Evolutionary conservation across 53 echinoderm and acorn worm genomes (phyloP), one percentile per base, ranked within the genome.

Genomic region (Arbacia lixula): DNA sequence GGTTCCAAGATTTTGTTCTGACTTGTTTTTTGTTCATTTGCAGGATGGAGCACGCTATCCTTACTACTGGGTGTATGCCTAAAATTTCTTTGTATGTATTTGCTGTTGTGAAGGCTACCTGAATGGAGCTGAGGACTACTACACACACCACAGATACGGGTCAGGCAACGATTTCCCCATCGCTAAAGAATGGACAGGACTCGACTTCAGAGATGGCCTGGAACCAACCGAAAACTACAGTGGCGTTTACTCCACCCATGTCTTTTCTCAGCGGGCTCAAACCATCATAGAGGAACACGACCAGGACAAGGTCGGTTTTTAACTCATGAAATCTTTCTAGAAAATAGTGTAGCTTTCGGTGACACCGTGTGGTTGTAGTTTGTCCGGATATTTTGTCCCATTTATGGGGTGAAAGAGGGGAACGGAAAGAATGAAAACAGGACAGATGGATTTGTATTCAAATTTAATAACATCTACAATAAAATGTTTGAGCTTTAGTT

Each of bases 131-230:
- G 90, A 60, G 26, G 90, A 90, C 49, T 85, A 85, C 66, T 85
- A 79, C 37, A 81, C 66, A 2, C 93, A 93, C 64, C 26, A 17
- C 0, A 55, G 35, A 34, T 3, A 0, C 53, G 50, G 55, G 53
- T 50, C 24, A 17, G 92, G 84, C 10, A 79, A 54, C 32, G 74
- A 83, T 33, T 57, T 92, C 20, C 71, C 84, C 14, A 76, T 86
- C 2, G 66, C 88, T 14, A 75, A 80, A 54, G 25, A 60, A 12
- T 38, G 79, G 34, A 46, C 69, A 26, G 90, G 87, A 0, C 63
- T 67, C 20, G 79, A 95, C 28, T 95, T 92, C 72, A 43, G 57
- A 27, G 91, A 90, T 17, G 36, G 89, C 49, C 85, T 92, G 11
- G 19, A 39, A 36, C 84, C 87, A 28, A 67, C 49, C 4, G 22